Evolutionary conservation across 2,113 vertebrate species (phyloP).

Genomic region (Pteropus alecto): DNA sequence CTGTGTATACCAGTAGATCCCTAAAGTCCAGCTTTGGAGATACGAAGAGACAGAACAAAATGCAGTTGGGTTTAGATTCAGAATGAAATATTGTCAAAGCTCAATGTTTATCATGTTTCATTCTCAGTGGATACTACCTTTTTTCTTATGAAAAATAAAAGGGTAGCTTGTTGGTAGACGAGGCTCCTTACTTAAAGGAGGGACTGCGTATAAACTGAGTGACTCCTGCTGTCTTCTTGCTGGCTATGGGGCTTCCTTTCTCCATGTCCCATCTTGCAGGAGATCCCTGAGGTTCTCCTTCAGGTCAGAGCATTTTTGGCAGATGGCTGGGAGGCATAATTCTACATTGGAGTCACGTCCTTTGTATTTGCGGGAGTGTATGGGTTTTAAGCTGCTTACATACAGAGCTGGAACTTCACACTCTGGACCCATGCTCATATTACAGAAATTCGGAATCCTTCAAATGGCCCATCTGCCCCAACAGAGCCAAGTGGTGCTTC

Average conservation of each 20-base stretch:
- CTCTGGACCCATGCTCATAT: slow-evolving; percentile 66
- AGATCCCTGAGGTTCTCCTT: not conserved
- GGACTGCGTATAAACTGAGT: not conserved
- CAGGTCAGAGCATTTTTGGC: slow-evolving; percentile 14
- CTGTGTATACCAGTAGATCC: not conserved
- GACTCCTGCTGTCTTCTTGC: not conserved
- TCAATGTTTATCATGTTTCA: not conserved
- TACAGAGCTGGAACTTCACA: slow-evolving; percentile 54
- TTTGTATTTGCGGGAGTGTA: slow-evolving; percentile 33
- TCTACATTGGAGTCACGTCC: slow-evolving; percentile 20
- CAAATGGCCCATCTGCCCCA: slow-evolving; percentile 42
- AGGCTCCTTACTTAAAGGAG: not conserved
- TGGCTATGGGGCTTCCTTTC: slow-evolving; percentile 12
- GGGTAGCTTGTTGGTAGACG: not conserved
- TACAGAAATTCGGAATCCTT: slow-evolving; percentile 67
- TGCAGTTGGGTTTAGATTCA: not conserved
- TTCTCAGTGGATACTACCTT: not conserved
- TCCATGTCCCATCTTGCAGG: not conserved
- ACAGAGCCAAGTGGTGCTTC: slow-evolving; percentile 61
- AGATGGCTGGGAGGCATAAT: not conserved
- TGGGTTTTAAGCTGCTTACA: slow-evolving; percentile 65
- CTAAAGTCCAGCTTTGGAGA: not conserved
- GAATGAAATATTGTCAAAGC: not conserved
- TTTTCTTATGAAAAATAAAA: slow-evolving; percentile 16
- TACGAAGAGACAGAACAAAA: not conserved